Percentiles rank a stretch among this genome's conserved stretches.
phyloP scores from a whole-genome alignment of 2,888 invertebrate genomes.

The Eledona agricola region DNA sequence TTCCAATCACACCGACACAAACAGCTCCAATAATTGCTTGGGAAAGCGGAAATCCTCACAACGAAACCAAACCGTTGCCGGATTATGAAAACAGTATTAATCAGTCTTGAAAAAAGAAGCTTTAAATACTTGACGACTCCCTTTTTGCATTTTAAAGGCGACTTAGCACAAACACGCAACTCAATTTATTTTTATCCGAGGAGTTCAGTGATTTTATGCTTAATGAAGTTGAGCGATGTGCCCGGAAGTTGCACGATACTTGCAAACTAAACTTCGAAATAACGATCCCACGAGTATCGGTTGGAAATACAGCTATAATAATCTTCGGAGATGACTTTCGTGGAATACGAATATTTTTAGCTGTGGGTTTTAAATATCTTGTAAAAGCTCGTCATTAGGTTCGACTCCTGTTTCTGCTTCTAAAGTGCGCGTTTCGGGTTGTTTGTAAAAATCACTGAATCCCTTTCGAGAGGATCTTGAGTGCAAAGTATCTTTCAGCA shows the following conservation, averaged over 20 bases:
- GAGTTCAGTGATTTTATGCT: conserved; percentile 3
- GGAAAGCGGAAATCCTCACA: conserved; percentile 40
- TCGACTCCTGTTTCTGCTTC: too few relatives aligned
- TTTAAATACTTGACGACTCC: background rate
- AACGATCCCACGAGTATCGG: too few relatives aligned
- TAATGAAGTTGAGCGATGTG: background rate
- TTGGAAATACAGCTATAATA: too few relatives aligned
- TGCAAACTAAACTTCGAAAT: too few relatives aligned
- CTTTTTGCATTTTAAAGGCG: conserved; percentile 6
- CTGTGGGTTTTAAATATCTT: too few relatives aligned
- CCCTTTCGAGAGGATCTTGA: conserved; percentile 17
- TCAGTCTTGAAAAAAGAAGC: conserved; percentile 3
- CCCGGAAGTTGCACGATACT: too few relatives aligned
- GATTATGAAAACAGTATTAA: conserved; percentile 36
- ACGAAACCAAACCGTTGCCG: conserved; percentile 28
- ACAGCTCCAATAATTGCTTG: conserved; percentile 42
- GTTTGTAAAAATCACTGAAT: conserved; percentile 25
- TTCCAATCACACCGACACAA: conserved; percentile 45
- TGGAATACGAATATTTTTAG: too few relatives aligned
- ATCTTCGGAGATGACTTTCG: too few relatives aligned
- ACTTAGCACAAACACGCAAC: conserved; percentile 4
- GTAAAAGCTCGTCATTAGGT: too few relatives aligned
- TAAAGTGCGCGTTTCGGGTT: too few relatives aligned
- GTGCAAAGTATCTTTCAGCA: conserved; percentile 37
- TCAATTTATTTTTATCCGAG: conserved; percentile 5